A percentile compares a stretch with the other conserved stretches of the same genome.
Evolutionary conservation across 2,888 invertebrate species (phyloP).

Genomic region (Trichacis sp.): DNA sequence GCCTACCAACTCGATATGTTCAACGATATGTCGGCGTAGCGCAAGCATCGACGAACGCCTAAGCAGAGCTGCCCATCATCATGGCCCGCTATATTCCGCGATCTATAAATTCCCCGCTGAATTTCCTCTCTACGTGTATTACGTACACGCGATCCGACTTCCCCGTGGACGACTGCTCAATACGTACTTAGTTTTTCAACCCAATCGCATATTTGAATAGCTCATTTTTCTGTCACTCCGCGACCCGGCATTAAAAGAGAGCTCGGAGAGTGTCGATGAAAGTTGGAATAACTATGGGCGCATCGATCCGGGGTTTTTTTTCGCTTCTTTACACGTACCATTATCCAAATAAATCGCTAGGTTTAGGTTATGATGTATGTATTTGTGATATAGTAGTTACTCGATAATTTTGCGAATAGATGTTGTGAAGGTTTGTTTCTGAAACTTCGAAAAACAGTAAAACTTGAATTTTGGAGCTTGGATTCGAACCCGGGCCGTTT

Average conservation of each 20-base stretch:
- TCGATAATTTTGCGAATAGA: no score
- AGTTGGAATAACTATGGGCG: no score
- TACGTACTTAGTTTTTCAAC: not conserved
- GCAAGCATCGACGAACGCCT: constrained; percentile 35
- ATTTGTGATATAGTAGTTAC: no score
- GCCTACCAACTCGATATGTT: constrained; percentile 27
- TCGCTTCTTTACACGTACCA: no score
- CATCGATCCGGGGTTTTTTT: no score
- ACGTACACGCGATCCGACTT: not conserved
- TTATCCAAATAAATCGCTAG: no score
- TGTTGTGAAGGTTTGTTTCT: no score
- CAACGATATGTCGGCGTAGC: constrained; percentile 35
- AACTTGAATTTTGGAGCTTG: no score
- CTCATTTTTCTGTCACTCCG: constrained; percentile 1
- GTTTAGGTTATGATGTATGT: no score
- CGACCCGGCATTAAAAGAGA: not conserved
- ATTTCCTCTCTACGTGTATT: not conserved
- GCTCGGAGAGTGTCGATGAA: not conserved
- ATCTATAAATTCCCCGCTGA: not conserved
- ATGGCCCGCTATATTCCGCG: constrained; percentile 16
- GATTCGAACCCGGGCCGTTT: no score
- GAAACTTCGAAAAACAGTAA: no score
- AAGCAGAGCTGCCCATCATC: constrained; percentile 31
- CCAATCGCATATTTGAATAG: constrained; percentile 1
- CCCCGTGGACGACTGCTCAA: not conserved